Conservation (phyloP, 2,888 invertebrate genomes). For the Eulithis prunata region DNA sequence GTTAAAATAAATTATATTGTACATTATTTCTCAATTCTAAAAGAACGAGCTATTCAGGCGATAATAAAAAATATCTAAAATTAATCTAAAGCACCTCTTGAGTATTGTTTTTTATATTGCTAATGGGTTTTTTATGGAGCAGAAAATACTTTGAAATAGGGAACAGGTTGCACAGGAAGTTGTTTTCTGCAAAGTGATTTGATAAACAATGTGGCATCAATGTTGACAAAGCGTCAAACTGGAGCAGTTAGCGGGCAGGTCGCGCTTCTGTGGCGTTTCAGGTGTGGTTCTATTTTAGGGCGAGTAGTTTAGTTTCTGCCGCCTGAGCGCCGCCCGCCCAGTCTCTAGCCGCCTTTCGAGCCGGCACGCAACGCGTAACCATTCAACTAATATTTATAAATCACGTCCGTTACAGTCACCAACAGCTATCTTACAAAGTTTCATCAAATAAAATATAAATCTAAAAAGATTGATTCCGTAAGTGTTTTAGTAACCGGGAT, state of each 20-base stretch:
- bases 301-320: slow-evolving; percentile 53
- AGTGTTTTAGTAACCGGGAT: slow-evolving; percentile 41
- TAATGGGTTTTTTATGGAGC: slow-evolving; percentile 27
- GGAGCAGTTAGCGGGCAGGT: slow-evolving; percentile 65
- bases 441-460: not conserved
- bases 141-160: slow-evolving; percentile 14
- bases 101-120: slow-evolving; percentile 32
- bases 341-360: slow-evolving; percentile 59
- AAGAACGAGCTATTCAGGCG: slow-evolving; percentile 37
- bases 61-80: slow-evolving; percentile 41
- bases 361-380: slow-evolving; percentile 48
- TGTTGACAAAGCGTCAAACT: slow-evolving; percentile 70
- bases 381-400: slow-evolving; percentile 10
- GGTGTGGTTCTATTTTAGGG: slow-evolving; percentile 80
- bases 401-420: slow-evolving; percentile 14
- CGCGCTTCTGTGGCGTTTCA: slow-evolving; percentile 69
- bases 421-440: slow-evolving; percentile 1
- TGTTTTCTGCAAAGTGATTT: slow-evolving; percentile 41
- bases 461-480: not conserved
- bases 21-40: slow-evolving; percentile 25
- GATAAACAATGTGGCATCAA: slow-evolving; percentile 56
- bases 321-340: slow-evolving; percentile 73
- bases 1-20: slow-evolving; percentile 43
- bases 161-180: slow-evolving; percentile 33
- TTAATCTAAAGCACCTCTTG: slow-evolving; percentile 35